These are phyloP conservation scores for Tenthredo notha DNA, from an alignment of 2,888 invertebrate species.

Conservation along the genomic window DNA sequence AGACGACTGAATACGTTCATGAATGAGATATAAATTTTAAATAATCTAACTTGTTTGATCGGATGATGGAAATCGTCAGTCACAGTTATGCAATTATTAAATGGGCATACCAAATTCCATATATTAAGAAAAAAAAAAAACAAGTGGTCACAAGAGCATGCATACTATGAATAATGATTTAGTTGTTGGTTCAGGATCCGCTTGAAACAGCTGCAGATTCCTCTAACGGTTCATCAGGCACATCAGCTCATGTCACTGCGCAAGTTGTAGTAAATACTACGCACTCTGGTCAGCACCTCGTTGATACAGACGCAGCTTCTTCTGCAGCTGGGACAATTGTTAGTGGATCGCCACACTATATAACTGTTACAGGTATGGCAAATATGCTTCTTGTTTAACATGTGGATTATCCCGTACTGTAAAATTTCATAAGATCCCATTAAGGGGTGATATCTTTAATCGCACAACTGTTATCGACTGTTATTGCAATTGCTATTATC, in stretches of 20 bases:
- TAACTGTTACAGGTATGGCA: slow-evolving; percentile 86
- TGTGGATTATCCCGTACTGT: neutral
- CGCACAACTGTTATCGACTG: neutral
- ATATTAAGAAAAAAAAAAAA: neutral
- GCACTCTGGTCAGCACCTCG: slow-evolving; percentile 79
- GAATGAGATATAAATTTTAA: neutral
- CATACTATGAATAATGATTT: slow-evolving; percentile 67
- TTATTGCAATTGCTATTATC: neutral
- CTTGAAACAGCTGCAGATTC: slow-evolving; percentile 81
- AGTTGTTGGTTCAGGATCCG: slow-evolving; percentile 77
- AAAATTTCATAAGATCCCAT: no score
- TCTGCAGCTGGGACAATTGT: slow-evolving; percentile 78
- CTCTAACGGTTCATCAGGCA: slow-evolving; percentile 81
- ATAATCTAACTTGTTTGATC: neutral
- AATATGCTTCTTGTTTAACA: slow-evolving; percentile 11
- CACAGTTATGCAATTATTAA: neutral
- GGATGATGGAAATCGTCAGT: neutral
- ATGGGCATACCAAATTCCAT: neutral
- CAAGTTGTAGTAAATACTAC: slow-evolving; percentile 78
- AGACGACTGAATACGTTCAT: neutral
- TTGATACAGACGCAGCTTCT: slow-evolving; percentile 80
- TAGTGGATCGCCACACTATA: slow-evolving; percentile 82
- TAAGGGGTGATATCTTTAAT: neutral
- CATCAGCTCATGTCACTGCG: slow-evolving; percentile 77
- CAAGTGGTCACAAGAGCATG: slow-evolving; percentile 61